A percentile compares a stretch with the other conserved stretches of the same genome.
Conservation (phyloP, 2,113 vertebrate genomes). For the Oreocharis arfaki region DNA sequence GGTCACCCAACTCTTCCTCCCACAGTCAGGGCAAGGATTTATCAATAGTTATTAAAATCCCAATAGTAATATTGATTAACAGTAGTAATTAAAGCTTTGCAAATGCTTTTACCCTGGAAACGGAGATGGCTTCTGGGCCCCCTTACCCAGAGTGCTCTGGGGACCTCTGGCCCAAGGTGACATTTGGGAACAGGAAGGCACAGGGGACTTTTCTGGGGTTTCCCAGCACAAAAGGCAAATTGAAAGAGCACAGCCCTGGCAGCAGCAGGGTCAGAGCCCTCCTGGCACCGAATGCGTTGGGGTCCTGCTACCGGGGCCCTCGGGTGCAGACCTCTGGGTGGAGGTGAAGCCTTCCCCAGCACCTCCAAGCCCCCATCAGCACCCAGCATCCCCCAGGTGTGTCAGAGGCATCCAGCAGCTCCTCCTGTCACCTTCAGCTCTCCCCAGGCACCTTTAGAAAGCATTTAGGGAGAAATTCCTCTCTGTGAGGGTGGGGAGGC, state of each 20-base stretch:
- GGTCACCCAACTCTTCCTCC: neutral
- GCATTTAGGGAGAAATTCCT: neutral
- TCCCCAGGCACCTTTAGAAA: neutral
- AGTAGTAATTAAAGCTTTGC: neutral
- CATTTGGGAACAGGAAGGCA: neutral
- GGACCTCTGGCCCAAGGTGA: neutral
- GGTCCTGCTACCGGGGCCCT: neutral
- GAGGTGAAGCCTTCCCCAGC: neutral
- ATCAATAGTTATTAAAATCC: neutral
- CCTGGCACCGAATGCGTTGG: accelerated
- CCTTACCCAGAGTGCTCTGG: accelerated
- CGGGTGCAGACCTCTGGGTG: neutral
- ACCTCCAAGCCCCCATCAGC: neutral
- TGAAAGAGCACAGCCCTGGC: accelerated
- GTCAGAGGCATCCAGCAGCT: too few species aligned
- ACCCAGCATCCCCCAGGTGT: accelerated
- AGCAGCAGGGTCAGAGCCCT: neutral
- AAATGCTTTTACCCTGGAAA: neutral
- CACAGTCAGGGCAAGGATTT: neutral
- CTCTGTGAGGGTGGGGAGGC: accelerated
- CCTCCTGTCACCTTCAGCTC: neutral
- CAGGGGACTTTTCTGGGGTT: neutral
- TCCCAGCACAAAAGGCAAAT: neutral
- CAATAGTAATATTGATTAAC: neutral
- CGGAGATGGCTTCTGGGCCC: accelerated